Evolutionary conservation across 1,140 invertebrate species (phyloP).

Genomic region (Euwallacea similis): DNA sequence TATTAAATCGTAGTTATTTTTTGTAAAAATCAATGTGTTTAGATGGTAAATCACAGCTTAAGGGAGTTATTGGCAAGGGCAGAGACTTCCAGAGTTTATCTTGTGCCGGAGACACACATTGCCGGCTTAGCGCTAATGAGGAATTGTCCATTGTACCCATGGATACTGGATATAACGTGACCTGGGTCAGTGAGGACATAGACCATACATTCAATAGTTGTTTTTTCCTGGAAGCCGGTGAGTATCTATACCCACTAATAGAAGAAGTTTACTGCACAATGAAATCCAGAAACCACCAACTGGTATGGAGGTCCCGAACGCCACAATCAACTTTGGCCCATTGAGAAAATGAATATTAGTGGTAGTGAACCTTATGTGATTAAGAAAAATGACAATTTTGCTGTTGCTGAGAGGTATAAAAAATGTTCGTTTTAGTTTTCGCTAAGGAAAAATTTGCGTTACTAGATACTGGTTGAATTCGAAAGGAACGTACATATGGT

Average conservation of each 20-base stretch:
- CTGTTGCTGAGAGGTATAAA: slow-evolving; percentile 53
- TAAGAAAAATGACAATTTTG: slow-evolving; percentile 65
- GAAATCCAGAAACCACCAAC: not conserved
- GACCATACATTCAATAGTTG: slow-evolving; percentile 26
- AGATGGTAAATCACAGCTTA: slow-evolving; percentile 10
- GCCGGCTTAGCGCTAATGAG: not conserved
- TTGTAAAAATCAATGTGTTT: not conserved
- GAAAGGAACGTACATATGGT: slow-evolving; percentile 65
- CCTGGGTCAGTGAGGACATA: slow-evolving; percentile 21
- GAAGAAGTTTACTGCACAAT: too few species aligned
- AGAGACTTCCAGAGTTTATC: slow-evolving; percentile 11
- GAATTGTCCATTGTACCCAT: slow-evolving; percentile 14
- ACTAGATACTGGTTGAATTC: slow-evolving; percentile 71
- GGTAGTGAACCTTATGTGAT: slow-evolving; percentile 58
- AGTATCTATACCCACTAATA: not conserved
- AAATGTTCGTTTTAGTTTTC: too few species aligned
- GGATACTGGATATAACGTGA: slow-evolving; percentile 28
- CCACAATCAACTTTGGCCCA: slow-evolving; percentile 58
- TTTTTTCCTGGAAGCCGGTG: slow-evolving; percentile 25
- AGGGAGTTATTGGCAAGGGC: slow-evolving; percentile 14
- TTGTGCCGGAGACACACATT: slow-evolving; percentile 7
- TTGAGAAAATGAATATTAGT: slow-evolving; percentile 63
- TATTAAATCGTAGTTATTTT: not conserved
- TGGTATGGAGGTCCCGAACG: slow-evolving; percentile 41
- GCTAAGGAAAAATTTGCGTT: not conserved